Evolutionary conservation across 2,113 vertebrate genomes (phyloP).

Genomic region (Melierax canorus): DNA sequence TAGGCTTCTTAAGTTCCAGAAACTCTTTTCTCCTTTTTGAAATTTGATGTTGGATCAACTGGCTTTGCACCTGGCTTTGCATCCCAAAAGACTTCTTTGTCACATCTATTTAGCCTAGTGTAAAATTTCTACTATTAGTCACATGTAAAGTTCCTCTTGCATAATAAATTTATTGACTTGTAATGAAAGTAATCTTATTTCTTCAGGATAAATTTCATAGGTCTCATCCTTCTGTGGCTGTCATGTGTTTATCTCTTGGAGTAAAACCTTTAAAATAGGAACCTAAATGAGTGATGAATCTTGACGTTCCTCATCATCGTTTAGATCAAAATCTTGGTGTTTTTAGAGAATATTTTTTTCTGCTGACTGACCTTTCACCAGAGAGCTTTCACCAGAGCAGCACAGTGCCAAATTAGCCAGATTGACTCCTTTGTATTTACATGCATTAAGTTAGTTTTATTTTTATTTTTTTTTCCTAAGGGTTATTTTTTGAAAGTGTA

Average conservation of each 20-base stretch:
- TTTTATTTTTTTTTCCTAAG: neutral
- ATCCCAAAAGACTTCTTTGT: conserved; percentile 26
- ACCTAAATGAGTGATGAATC: neutral
- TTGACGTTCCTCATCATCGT: neutral
- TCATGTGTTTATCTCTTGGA: neutral
- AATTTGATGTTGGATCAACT: conserved; percentile 8
- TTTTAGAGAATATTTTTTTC: neutral
- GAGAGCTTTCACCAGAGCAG: neutral
- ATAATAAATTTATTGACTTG: neutral
- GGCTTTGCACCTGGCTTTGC: conserved; percentile 4
- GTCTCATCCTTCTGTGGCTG: neutral
- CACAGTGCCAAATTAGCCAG: neutral
- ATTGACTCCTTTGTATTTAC: neutral
- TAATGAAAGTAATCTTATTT: neutral
- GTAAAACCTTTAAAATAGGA: neutral
- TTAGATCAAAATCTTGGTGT: neutral
- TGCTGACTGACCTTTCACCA: neutral
- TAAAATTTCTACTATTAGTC: neutral
- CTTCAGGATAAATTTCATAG: neutral
- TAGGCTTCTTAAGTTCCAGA: conserved; percentile 47
- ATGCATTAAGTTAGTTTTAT: neutral
- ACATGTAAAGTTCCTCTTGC: neutral
- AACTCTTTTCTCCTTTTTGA: neutral
- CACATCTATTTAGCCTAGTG: neutral
- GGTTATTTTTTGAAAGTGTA: neutral